Evolutionary conservation across 2,113 vertebrate species (phyloP), one percentile per base, ranked within the genome.

Genomic region (Dipodomys stephensi): DNA sequence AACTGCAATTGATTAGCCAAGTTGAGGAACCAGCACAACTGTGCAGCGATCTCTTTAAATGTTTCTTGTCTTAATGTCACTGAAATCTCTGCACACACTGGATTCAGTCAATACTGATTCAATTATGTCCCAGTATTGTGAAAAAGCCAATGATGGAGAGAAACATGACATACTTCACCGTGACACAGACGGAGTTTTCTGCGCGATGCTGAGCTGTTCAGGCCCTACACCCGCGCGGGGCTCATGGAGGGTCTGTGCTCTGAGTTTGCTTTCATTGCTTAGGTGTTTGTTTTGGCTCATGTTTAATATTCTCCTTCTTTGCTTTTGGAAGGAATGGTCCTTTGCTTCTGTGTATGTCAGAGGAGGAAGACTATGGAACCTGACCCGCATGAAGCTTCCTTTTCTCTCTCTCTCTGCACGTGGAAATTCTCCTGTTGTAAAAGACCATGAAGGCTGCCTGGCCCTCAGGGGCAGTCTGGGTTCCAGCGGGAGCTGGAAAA

Each of bases 211-310:
- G 49, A 53, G 9, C 8, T 53, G 49, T 53, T 13, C 8, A 53
- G 49, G 49, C 49, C 49, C 11, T 53, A 39, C 12, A 13, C 49
- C 9, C 4, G 0, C 49, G 12, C 1, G 12, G 49, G 49, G 49
- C 49, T 11, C 8, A 2, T 1, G 0, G 9, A 53, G 25, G 7
- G 30, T 27, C 9, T 7, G 2, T 11, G 18, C 18, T 39, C 0
- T 28, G 67, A 9, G 9, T 23, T 57, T 13, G 62, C 5, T 23
- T 22, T 23, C 23, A 23, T 13, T 57, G 65, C n/a, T 1, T 16
- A 28, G 8, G 0, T 12, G 27, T 12, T 25, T 12, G 27, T 11
- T 22, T 44, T 85, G 44, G 28, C 39, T 23, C 27, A 13, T 60
- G 10, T 15, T 22, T 57, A 87, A 32, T 23, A 23, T 23, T 60